Percentiles rank a stretch among this genome's conserved stretches.
These are phyloP conservation scores for Oscheius sp. DNA, from an alignment of 1,140 invertebrate genomes.

Conservation along the genomic window DNA sequence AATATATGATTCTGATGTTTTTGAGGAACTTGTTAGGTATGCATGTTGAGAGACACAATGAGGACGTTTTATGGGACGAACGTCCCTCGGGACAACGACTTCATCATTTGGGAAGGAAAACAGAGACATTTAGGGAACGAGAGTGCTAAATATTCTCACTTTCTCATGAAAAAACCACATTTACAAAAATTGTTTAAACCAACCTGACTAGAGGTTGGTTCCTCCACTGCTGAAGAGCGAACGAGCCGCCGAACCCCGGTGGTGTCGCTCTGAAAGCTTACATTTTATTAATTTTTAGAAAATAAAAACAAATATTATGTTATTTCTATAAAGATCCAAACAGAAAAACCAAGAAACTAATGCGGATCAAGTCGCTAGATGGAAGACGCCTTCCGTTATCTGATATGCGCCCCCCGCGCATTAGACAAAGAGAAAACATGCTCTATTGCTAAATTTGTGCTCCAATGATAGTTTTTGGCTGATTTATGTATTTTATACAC, in stretches of 20 bases:
- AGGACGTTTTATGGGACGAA: neutral
- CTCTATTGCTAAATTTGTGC: no score
- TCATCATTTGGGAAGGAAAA: neutral
- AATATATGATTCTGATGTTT: no score
- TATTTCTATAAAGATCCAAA: no score
- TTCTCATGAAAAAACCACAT: neutral
- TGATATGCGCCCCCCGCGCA: no score
- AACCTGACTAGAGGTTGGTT: constrained; percentile 17
- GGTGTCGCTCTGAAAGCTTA: constrained; percentile 16
- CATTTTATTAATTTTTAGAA: neutral
- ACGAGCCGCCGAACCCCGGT: constrained; percentile 29
- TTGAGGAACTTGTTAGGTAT: neutral
- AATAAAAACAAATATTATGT: no score
- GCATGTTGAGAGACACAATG: neutral
- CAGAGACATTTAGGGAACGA: no score
- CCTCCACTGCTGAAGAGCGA: constrained; percentile 17
- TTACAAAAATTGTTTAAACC: neutral
- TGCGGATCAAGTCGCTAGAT: no score
- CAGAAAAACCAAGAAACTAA: no score
- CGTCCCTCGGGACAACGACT: neutral
- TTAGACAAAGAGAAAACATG: no score
- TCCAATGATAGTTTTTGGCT: no score
- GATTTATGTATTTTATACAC: no score
- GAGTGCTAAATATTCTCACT: neutral
- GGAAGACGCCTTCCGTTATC: no score